Base-by-base conservation (phyloP, 2,888 invertebrate species). In the Tubiluchus corallicola region DNA sequence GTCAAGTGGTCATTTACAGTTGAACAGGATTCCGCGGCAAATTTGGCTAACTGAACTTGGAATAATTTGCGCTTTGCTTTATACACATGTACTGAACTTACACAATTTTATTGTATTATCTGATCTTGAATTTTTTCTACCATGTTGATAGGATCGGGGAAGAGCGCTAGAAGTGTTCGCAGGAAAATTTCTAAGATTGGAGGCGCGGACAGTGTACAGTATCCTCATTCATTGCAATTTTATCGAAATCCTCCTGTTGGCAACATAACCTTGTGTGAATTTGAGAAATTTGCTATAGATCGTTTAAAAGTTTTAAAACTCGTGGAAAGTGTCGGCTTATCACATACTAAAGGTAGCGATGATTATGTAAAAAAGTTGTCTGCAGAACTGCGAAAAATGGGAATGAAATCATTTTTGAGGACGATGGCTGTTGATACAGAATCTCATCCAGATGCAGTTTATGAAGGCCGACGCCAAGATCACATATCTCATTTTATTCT, bases 401-500 rank as follows among this genome's bases (percentile, higher is more conserved):
- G 50, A 13, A 45, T 55, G 2, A 20, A 37, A 1, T 40, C 40
- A 13, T 55, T 49, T 39, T 20, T 37, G 4, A 50, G 45, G 44
- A 45, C 48, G 38, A 53, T 53, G 48, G 49, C 48, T 44, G 43
- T 39, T 29, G 17, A 29, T 19, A 15, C 17, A 20, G 13, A 16
- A 9, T n/a, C 29, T 3, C 16, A 3, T 15, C n/a, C 20, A 4
- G 5, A 2, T 20, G 37, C 17, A 20, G 48, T 49, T 19, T 49
- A 53, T 42, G 53, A 57, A 21, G 58, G 59, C 4, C 51, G 61
- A 39, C 50, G 57, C 20, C 54, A 61, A 49, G 96, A 98, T 64
- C 79, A 83, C 56, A 73, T 92, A 42, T 85, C 94, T 1, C 96
- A 98, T 63, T 94, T 82, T 61, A 82, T 94, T 54, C 68, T 96